Conservation (phyloP, 2,113 vertebrate genomes). For the Pterocles burchelli region DNA sequence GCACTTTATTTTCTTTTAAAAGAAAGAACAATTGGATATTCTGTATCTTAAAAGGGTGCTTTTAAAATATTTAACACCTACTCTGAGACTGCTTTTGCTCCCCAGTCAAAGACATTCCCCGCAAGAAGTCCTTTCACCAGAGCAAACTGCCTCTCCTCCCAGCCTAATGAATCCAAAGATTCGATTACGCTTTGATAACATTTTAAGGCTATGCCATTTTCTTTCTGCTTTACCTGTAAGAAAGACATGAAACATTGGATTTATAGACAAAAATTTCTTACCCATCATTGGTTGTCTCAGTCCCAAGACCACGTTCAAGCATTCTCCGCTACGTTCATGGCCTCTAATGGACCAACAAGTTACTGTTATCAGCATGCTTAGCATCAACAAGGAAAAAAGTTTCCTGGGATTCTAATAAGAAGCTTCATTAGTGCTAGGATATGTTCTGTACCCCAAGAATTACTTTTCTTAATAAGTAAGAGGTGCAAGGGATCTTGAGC, state of each 20-base stretch:
- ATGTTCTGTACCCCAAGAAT: neutral
- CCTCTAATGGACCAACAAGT: slow-evolving; percentile 41
- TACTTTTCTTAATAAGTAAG: neutral
- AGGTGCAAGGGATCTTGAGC: neutral
- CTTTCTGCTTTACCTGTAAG: slow-evolving; percentile 91
- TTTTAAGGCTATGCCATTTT: slow-evolving; percentile 91
- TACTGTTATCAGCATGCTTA: neutral
- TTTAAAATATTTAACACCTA: slow-evolving; percentile 75
- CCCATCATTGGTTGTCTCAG: neutral
- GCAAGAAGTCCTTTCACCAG: slow-evolving; percentile 93
- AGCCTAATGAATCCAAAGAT: slow-evolving; percentile 87
- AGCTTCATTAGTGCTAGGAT: neutral
- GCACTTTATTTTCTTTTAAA: neutral
- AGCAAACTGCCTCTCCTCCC: slow-evolving; percentile 94
- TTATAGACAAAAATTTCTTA: neutral
- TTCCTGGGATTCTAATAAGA: neutral
- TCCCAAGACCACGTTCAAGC: neutral
- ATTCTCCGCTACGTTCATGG: neutral
- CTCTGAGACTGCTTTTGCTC: slow-evolving; percentile 97
- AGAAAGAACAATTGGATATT: neutral
- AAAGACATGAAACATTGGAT: neutral
- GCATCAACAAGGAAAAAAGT: neutral
- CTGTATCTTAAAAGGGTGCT: neutral
- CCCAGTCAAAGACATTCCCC: slow-evolving; percentile 98
- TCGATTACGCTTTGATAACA: slow-evolving; percentile 87